phyloP scores from a whole-genome alignment of 2,113 vertebrate genomes.

The Eptesicus fuscus region DNA sequence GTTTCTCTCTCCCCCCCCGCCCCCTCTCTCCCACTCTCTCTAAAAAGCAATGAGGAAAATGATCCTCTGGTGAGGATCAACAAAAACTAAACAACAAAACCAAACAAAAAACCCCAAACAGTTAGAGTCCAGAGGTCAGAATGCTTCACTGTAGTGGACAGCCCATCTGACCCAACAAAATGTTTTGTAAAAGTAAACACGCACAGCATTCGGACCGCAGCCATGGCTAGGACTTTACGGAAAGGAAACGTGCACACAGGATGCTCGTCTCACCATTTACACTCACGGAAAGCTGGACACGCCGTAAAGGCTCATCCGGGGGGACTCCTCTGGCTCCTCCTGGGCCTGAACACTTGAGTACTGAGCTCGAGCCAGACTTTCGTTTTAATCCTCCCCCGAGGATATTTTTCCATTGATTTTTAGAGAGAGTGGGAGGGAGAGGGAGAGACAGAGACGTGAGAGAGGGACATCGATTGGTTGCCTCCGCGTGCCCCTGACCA shows the following conservation, averaged over 20 bases:
- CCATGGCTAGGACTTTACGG: neutral
- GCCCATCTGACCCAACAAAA: neutral
- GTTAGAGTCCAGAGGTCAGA: neutral
- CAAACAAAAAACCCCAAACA: no score
- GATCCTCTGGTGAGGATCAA: no score
- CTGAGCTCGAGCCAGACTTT: neutral
- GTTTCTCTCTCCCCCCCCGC: no score
- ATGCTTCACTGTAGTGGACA: neutral
- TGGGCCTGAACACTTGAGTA: neutral
- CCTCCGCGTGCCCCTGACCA: no score
- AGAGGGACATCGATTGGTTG: no score
- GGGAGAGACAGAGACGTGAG: no score
- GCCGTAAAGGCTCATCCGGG: neutral
- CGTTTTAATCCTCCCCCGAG: no score
- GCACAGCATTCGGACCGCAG: neutral
- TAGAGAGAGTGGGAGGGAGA: no score
- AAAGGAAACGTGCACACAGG: neutral
- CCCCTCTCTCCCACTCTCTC: no score
- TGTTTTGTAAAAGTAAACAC: neutral
- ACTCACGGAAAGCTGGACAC: neutral
- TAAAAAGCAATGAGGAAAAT: no score
- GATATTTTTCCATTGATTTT: no score
- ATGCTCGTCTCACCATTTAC: neutral
- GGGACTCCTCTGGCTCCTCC: neutral
- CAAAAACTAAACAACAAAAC: no score